Evolutionary conservation across 2,113 vertebrate genomes (phyloP), one percentile per base, ranked within the genome.

Genomic region (Gasterosteus nipponicus): DNA sequence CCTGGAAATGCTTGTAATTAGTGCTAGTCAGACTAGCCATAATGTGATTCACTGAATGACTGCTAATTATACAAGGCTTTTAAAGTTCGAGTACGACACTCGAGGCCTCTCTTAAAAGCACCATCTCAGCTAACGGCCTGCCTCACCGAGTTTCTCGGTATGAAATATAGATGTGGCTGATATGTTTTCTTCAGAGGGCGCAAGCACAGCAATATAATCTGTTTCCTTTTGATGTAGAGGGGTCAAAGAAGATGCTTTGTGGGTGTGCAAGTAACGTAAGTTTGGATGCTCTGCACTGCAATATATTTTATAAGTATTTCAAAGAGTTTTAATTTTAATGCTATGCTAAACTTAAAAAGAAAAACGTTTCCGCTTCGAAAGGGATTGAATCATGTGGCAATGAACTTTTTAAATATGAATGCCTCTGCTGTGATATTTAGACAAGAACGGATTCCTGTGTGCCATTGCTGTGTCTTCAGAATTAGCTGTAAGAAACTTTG

Each of bases 61-160:
- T 83, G 67, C 82, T 80, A 84, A 88, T 89, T 84, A 87, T 84
- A 76, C 72, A 84, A 77, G 70, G 77, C 72, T 79, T 87, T 81
- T 77, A 85, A 84, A 86, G 73, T 75, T 86, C 7, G 35, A 38
- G 67, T 29, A 78, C 39, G 42, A 61, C 67, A 73, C 75, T 69
- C 1, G 6, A 65, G 74, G 62, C 62, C 69, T 78, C 73, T 72
- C 56, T 81, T 54, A 82, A 85, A 85, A 73, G 72, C 68, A 64
- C 47, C 5, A 10, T 65, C 41, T 78, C 49, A 9, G 56, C 31
- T 73, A 81, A 77, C 39, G 29, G 60, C 73, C 72, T 86, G 65
- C 78, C 81, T 82, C 69, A 46, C 70, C 68, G 58, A 53, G 64
- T 77, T 84, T 84, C 71, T 31, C 4, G 0, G 46, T 49, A 59